Evolutionary conservation across 2,888 invertebrate species (phyloP).

Genomic region (Crossocerus cetratus): DNA sequence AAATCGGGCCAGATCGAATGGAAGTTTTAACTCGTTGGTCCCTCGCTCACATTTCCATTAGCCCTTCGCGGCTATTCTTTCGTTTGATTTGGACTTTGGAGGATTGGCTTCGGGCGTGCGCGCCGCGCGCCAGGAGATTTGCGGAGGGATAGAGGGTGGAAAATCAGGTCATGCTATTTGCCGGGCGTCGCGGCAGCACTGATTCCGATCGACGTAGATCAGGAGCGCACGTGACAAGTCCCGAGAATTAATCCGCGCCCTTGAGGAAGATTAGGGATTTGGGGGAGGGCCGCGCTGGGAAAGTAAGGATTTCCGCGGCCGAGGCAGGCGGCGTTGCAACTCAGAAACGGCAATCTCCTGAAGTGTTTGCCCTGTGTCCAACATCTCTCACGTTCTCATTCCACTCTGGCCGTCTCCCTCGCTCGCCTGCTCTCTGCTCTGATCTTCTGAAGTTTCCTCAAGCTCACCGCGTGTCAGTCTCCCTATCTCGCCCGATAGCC

Average conservation of each 20-base stretch:
- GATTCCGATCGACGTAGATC: background rate
- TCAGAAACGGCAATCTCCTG: constrained; percentile 62
- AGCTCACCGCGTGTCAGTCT: constrained; percentile 43
- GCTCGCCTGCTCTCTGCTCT: constrained; percentile 21
- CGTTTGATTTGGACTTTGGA: too few species aligned
- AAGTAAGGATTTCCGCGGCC: constrained; percentile 63
- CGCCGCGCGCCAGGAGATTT: too few species aligned
- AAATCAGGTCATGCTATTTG: background rate
- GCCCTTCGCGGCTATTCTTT: too few species aligned
- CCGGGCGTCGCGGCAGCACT: background rate
- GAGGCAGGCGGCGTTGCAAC: constrained; percentile 48
- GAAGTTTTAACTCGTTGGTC: too few species aligned
- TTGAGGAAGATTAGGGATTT: constrained; percentile 64
- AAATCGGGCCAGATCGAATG: too few species aligned
- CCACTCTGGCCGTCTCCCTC: constrained; percentile 11
- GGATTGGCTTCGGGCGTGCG: too few species aligned
- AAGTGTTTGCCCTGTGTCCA: constrained; percentile 66
- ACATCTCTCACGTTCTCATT: constrained; percentile 43
- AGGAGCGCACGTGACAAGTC: constrained; percentile 52
- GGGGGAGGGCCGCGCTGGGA: constrained; percentile 33
- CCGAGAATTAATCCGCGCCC: constrained; percentile 62
- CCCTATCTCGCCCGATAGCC: constrained; percentile 2
- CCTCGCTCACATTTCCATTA: too few species aligned
- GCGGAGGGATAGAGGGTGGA: background rate
- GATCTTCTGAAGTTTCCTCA: constrained; percentile 32